Conservation (phyloP, 2,113 vertebrate genomes). For the Tragelaphus strepsiceros region DNA sequence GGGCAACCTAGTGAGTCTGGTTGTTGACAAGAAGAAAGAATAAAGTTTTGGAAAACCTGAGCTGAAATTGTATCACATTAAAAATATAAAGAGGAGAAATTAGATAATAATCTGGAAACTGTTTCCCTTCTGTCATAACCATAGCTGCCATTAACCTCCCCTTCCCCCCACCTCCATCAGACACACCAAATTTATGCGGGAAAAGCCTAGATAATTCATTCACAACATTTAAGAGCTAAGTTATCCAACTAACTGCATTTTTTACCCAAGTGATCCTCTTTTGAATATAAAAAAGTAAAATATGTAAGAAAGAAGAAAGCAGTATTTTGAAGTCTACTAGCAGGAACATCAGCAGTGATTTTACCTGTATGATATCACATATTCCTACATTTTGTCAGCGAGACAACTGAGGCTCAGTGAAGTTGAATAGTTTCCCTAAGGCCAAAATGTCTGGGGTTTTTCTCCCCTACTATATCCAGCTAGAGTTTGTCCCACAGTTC, state of each 20-base stretch:
- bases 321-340: conserved; percentile 1
- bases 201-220: not conserved
- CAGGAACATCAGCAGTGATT: not conserved
- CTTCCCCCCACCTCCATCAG: not conserved
- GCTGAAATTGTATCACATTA: not conserved
- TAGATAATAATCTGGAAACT: not conserved
- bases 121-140: not conserved
- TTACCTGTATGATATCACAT: not conserved
- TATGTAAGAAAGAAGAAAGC: not conserved
- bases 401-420: not conserved
- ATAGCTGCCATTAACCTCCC: not conserved
- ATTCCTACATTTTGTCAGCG: not conserved
- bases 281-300: conserved; percentile 8
- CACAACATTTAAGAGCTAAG: not conserved
- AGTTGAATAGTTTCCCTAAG: not conserved
- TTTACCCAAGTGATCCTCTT: not conserved
- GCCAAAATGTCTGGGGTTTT: not conserved
- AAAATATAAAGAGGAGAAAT: not conserved
- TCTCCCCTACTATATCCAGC: not conserved
- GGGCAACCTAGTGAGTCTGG: not conserved
- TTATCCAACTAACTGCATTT: not conserved
- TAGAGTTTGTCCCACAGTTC: not conserved
- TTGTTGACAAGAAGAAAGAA: not conserved
- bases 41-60: conserved; percentile 21
- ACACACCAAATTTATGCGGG: not conserved